Percentiles rank a stretch among this genome's conserved stretches.
These are phyloP conservation scores for Charina bottae DNA, from an alignment of 2,113 vertebrate genomes.

Conservation along the genomic window DNA sequence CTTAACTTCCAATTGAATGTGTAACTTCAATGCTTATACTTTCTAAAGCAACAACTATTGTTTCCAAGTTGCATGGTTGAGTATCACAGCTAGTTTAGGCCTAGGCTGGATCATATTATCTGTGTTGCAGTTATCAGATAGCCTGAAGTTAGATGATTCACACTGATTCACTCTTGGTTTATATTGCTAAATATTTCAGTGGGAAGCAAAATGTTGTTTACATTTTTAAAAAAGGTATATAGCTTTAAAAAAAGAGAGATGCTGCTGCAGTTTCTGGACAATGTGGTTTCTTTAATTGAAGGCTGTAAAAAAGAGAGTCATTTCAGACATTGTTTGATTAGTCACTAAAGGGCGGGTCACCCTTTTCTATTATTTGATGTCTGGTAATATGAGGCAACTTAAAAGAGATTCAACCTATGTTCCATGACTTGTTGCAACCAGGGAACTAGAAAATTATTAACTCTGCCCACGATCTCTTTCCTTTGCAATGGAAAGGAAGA, in stretches of 20 bases:
- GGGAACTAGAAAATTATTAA: constrained; percentile 68
- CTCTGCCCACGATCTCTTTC: constrained; percentile 35
- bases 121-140: constrained; percentile 5
- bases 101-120: neutral
- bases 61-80: neutral
- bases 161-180: constrained; percentile 66
- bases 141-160: constrained; percentile 67
- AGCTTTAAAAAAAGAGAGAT: constrained; percentile 53
- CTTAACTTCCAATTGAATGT: neutral
- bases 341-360: constrained; percentile 75
- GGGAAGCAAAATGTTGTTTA: constrained; percentile 54
- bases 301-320: constrained; percentile 74
- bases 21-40: neutral
- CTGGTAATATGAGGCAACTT: constrained; percentile 75
- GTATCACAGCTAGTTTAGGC: neutral
- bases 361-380: constrained; percentile 74
- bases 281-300: constrained; percentile 82
- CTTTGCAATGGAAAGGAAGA: constrained; percentile 57
- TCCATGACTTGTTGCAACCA: constrained; percentile 56
- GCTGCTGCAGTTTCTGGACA: constrained; percentile 80
- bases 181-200: constrained; percentile 59
- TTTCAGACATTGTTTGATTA: constrained; percentile 79
- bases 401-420: constrained; percentile 65
- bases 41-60: neutral
- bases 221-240: constrained; percentile 53